phyloP scores from a whole-genome alignment of 2,888 invertebrate species.

The Bimastos eiseni region DNA sequence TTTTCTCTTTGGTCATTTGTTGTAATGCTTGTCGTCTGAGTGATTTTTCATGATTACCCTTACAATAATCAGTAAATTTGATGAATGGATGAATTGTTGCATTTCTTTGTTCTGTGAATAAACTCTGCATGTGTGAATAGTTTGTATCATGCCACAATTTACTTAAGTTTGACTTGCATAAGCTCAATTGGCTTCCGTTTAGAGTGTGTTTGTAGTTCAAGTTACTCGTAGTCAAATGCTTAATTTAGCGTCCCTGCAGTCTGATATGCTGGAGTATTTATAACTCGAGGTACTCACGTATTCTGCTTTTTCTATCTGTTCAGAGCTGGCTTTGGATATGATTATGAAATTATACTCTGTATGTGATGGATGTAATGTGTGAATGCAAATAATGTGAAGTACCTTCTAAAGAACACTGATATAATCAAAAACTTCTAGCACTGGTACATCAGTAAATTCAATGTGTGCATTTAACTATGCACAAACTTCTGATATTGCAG shows the following conservation, averaged over 20 bases:
- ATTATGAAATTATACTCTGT: too few relatives aligned
- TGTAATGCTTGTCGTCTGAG: background rate
- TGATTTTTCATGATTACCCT: background rate
- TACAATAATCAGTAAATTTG: background rate
- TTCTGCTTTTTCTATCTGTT: background rate
- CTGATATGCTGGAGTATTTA: background rate
- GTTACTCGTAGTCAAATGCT: background rate
- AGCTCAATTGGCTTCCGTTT: background rate
- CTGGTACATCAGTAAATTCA: background rate
- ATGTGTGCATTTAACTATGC: background rate
- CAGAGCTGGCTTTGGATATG: background rate
- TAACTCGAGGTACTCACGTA: background rate
- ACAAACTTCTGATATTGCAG: background rate
- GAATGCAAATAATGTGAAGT: background rate
- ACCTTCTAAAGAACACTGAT: background rate
- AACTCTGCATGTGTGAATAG: background rate
- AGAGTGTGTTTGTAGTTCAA: background rate
- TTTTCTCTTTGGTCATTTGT: background rate
- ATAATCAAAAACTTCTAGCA: too few relatives aligned
- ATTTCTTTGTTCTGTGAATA: background rate
- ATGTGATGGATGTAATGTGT: background rate
- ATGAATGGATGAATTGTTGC: background rate
- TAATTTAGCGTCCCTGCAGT: background rate
- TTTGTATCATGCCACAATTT: background rate
- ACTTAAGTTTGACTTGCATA: background rate